A percentile compares a stretch with the other conserved stretches of the same genome.
Conservation (phyloP, 2,888 invertebrate genomes). For the Lepidonotus clava region DNA sequence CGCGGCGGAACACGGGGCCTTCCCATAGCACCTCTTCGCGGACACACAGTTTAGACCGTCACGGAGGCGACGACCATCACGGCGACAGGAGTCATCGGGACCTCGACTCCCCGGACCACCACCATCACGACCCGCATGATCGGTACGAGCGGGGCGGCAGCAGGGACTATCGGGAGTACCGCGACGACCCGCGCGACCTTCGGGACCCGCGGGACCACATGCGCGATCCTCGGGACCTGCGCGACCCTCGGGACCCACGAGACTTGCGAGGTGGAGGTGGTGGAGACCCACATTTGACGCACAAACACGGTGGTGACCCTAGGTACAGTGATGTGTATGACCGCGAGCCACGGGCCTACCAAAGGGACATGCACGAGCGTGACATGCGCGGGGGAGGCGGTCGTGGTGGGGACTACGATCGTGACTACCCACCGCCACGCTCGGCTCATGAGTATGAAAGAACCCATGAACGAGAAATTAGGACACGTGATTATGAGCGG, state of each 20-base stretch:
- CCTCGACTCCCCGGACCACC: background rate
- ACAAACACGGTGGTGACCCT: conserved; percentile 48
- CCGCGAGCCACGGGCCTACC: conserved; percentile 27
- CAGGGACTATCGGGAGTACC: background rate
- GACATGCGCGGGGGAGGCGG: too few species aligned
- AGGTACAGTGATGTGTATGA: conserved; percentile 22
- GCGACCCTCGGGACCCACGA: conserved; percentile 33
- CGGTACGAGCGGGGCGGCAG: background rate
- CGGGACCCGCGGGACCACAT: conserved; percentile 1
- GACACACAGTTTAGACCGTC: conserved; percentile 57
- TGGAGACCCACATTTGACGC: conserved; percentile 9
- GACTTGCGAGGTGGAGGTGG: conserved; percentile 16
- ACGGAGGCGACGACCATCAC: background rate
- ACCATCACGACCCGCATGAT: background rate
- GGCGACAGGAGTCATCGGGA: background rate
- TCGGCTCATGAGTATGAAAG: conserved; percentile 60
- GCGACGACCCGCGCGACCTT: conserved; percentile 28
- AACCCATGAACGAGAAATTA: conserved; percentile 55
- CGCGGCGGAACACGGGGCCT: conserved; percentile 47
- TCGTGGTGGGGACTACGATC: conserved; percentile 39
- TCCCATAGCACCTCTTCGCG: conserved; percentile 60
- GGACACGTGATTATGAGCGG: conserved; percentile 61
- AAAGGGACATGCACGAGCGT: background rate
- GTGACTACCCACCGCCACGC: conserved; percentile 19
- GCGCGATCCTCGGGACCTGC: conserved; percentile 26